Evolutionary conservation across 1,140 invertebrate genomes (phyloP).

Genomic region (Drosophila sucinea): DNA sequence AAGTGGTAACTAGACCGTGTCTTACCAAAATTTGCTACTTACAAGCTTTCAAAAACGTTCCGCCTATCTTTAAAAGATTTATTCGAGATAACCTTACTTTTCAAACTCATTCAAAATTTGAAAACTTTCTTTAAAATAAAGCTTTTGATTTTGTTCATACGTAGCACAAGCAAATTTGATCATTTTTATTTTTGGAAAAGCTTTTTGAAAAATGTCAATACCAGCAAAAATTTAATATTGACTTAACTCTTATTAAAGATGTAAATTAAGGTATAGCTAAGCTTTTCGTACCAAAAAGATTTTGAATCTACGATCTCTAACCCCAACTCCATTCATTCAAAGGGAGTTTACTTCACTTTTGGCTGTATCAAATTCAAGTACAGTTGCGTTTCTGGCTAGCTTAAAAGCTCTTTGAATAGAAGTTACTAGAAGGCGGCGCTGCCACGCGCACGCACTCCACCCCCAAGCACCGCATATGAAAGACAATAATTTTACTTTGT

Average conservation of each 20-base stretch:
- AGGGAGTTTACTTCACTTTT: not conserved
- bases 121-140: not conserved
- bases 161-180: constrained; percentile 1
- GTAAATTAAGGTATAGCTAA: no score
- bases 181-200: not conserved
- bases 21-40: no score
- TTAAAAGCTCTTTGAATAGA: constrained; percentile 15
- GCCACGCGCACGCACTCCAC: not conserved
- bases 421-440: not conserved
- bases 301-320: not conserved
- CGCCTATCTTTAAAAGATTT: not conserved
- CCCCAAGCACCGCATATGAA: not conserved
- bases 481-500: constrained; percentile 29
- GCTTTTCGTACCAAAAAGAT: not conserved
- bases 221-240: not conserved
- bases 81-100: not conserved
- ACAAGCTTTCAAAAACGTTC: no score
- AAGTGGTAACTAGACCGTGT: no score
- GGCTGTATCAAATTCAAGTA: not conserved
- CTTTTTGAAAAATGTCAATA: not conserved
- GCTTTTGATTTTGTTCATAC: not conserved
- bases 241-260: no score
- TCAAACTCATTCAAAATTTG: not conserved
- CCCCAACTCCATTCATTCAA: not conserved
- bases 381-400: not conserved